Evolutionary conservation across 1,140 invertebrate species (phyloP).

Genomic region (Lordiphosa collinella): DNA sequence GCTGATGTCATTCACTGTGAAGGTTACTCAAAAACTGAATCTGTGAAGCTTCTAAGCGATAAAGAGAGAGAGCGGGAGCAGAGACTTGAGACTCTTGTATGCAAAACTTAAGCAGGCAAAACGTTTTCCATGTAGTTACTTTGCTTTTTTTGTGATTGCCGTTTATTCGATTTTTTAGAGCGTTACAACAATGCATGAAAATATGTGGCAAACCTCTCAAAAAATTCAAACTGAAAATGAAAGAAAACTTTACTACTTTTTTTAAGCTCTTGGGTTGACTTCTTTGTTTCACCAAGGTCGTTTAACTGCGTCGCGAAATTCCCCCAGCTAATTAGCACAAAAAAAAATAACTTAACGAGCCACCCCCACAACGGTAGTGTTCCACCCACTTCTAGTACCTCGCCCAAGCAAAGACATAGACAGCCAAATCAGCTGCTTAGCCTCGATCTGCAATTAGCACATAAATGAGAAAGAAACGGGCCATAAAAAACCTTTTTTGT

Average conservation of each 20-base stretch:
- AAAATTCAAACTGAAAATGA: slow-evolving; percentile 4
- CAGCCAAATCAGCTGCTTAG: slow-evolving; percentile 43
- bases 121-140: slow-evolving; percentile 23
- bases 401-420: not conserved
- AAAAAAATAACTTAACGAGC: slow-evolving; percentile 27
- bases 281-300: not conserved
- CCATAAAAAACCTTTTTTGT: slow-evolving; percentile 8
- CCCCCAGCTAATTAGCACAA: slow-evolving; percentile 42
- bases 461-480: slow-evolving; percentile 18
- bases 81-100: slow-evolving; percentile 26
- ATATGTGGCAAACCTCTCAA: not conserved
- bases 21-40: slow-evolving; percentile 39
- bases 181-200: slow-evolving; percentile 69
- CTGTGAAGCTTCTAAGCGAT: not conserved
- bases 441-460: slow-evolving; percentile 49
- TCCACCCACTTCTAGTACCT: not conserved
- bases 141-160: slow-evolving; percentile 60
- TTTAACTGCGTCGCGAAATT: slow-evolving; percentile 45
- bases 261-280: not conserved
- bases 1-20: slow-evolving; percentile 66
- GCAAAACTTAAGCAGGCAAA: slow-evolving; percentile 52
- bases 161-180: slow-evolving; percentile 70
- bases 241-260: not conserved
- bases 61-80: not conserved
- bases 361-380: slow-evolving; percentile 13